Base-by-base conservation (phyloP, 2,113 vertebrate species). In the Phylloscopus whistleri region DNA sequence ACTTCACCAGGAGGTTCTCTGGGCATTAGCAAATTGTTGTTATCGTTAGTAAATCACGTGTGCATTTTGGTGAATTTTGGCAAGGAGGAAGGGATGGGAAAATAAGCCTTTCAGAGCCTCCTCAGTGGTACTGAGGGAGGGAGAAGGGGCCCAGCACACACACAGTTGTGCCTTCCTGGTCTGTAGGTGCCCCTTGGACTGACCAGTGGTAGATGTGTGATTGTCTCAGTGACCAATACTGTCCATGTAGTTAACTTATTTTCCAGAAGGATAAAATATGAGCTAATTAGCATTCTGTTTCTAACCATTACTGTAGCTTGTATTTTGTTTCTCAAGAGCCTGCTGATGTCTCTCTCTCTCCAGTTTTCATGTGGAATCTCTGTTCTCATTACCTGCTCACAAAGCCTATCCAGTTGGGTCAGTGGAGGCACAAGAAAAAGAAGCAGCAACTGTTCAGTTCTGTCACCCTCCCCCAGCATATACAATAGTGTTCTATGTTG, bases 181-280 rank as follows among this genome's bases (percentile, higher is more conserved):
- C 27, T 72, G 16, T 18, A 11, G 46, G 7, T 68, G 30, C 9
- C 27, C 28, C 27, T 83, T 26, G 15, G 26, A 6, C 7, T 39
- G 44, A 23, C 4, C 13, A 6, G 21, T 44, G 30, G 21, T 16
- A 19, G 48, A 2, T 20, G 62, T 1, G 0, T 55, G 26, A 7
- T 62, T 39, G 0, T 39, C 69, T 72, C 35, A 31, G 16, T 49
- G 68, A 26, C 49, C 44, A 75, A 1, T 49, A 4, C 51, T 72
- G 24, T 52, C 78, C 60, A 1, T 0, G 0, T 33, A 53, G 39
- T 53, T 60, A 26, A 10, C 56, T 73, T 16, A 0, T 70, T 87
- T 89, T 82, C 52, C 31, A 56, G 58, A 72, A 48, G 49, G 35
- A 37, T 85, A 64, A 93, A 68, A 37, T 20, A 64, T 10, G 20